Evolutionary conservation across 2,797 vertebrate genomes (phyloP).

Genomic region (Anas georgica): DNA sequence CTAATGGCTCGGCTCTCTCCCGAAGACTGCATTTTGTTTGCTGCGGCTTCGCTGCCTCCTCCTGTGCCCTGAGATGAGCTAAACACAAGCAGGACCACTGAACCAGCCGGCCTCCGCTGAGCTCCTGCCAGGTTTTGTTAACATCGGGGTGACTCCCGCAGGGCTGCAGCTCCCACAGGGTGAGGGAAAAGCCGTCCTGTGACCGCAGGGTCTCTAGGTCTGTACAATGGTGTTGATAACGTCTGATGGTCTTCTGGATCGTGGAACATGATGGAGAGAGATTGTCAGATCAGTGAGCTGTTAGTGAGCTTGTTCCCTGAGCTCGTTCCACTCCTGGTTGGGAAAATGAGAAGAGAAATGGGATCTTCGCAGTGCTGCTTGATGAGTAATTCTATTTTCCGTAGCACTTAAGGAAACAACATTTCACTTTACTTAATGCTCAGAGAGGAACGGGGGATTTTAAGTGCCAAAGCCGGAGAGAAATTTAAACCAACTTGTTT

Average conservation of each 20-base stretch:
- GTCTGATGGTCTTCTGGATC: neutral
- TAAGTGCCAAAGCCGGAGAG: neutral
- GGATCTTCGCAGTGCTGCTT: neutral
- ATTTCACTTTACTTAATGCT: neutral
- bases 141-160: fast-evolving
- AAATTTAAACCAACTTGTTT: neutral
- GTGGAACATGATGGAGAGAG: fast-evolving
- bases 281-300: neutral
- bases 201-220: fast-evolving
- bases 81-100: neutral
- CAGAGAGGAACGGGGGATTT: neutral
- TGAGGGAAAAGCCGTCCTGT: fast-evolving
- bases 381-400: neutral
- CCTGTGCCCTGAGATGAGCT: neutral
- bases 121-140: neutral
- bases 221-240: neutral
- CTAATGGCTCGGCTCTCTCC: conserved; percentile 16
- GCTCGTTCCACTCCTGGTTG: neutral
- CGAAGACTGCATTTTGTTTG: neutral
- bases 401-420: neutral
- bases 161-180: neutral
- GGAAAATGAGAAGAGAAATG: neutral
- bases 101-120: neutral
- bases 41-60: neutral
- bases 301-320: neutral